These are phyloP conservation scores for Scolanthus callimorphus DNA, from an alignment of 92 coral and sea anemone genomes.

Conservation along the genomic window DNA sequence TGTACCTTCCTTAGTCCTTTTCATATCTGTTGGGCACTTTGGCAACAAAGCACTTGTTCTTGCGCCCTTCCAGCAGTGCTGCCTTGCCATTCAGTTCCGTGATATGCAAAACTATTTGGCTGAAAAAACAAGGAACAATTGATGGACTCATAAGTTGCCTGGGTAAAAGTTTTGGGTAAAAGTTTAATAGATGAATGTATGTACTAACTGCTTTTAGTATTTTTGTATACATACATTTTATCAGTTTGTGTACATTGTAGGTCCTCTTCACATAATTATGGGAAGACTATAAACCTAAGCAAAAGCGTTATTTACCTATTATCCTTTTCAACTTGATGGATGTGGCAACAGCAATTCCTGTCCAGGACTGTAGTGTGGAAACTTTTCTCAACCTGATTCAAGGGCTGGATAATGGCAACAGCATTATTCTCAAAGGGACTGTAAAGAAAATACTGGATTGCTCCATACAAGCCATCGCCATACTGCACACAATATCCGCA, in stretches of 20 bases:
- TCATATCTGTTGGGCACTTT: slow-evolving; percentile 10
- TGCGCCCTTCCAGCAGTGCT: not conserved
- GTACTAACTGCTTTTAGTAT: too few relatives aligned
- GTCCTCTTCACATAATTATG: too few relatives aligned
- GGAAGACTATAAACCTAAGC: too few relatives aligned
- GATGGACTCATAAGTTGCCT: too few relatives aligned
- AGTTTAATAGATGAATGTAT: too few relatives aligned
- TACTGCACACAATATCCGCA: slow-evolving; percentile 23
- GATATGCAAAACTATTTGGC: not conserved
- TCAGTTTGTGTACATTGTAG: too few relatives aligned
- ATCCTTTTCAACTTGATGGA: not conserved
- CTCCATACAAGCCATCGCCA: not conserved
- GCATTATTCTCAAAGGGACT: not conserved
- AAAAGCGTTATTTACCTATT: not conserved
- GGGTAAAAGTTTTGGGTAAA: too few relatives aligned
- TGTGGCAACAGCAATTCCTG: slow-evolving; percentile 1
- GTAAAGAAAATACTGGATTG: slow-evolving; percentile 9
- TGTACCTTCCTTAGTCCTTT: not conserved
- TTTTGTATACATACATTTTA: too few relatives aligned
- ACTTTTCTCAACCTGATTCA: not conserved
- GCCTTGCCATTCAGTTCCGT: not conserved
- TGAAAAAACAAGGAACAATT: not conserved
- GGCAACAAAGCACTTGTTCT: slow-evolving; percentile 6
- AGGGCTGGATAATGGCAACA: slow-evolving; percentile 12
- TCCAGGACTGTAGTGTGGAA: not conserved